Conservation (phyloP, 2,888 invertebrate genomes). For the Anthophora plumipes region DNA sequence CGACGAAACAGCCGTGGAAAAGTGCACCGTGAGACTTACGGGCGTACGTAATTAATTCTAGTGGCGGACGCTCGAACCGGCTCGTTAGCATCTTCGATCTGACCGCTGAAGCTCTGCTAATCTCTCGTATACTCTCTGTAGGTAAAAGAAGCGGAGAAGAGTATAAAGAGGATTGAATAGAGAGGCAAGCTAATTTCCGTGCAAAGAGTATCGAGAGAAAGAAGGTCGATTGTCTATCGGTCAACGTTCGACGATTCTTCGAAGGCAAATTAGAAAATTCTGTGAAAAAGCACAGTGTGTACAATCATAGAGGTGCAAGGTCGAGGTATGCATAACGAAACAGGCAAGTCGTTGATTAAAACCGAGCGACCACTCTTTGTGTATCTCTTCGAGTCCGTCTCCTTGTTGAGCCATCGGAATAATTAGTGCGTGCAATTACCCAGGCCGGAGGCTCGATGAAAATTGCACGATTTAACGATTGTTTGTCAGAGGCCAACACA, state of each 20-base stretch:
- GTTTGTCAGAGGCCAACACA: slow-evolving; percentile 40
- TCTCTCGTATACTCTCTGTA: background rate
- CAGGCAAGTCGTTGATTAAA: slow-evolving; percentile 30
- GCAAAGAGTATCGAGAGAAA: background rate
- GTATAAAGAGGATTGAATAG: slow-evolving; percentile 33
- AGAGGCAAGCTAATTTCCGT: slow-evolving; percentile 7
- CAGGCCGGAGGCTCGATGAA: slow-evolving; percentile 17
- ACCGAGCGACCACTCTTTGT: background rate
- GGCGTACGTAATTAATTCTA: slow-evolving; percentile 52
- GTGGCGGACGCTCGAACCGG: slow-evolving; percentile 28
- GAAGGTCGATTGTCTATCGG: slow-evolving; percentile 5
- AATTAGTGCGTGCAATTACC: slow-evolving; percentile 53
- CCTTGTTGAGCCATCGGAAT: background rate
- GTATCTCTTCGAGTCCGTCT: background rate
- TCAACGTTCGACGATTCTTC: slow-evolving; percentile 5
- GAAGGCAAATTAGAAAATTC: slow-evolving; percentile 7
- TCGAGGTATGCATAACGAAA: background rate
- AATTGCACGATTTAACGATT: slow-evolving; percentile 42
- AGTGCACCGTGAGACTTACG: slow-evolving; percentile 8
- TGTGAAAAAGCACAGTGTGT: background rate
- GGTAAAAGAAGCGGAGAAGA: slow-evolving; percentile 22
- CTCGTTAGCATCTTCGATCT: slow-evolving; percentile 64
- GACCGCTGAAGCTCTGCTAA: slow-evolving; percentile 40
- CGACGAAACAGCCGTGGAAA: slow-evolving; percentile 31
- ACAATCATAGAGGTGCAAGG: background rate